Evolutionary conservation across 1,140 invertebrate species (phyloP).

Genomic region (Cotesia vestalis): DNA sequence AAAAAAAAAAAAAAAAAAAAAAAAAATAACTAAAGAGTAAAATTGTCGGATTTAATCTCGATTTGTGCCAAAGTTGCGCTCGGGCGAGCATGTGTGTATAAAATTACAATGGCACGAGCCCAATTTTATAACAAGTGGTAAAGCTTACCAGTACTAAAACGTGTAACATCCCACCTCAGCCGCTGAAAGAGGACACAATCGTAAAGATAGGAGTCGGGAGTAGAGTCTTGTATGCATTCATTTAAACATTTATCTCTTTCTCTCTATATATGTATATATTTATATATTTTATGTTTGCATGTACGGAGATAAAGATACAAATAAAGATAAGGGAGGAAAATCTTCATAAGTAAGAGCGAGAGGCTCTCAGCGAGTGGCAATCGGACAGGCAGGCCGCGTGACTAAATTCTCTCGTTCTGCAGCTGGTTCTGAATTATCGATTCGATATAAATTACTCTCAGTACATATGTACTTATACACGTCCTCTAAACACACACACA

Average conservation of each 20-base stretch:
- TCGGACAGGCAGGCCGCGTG: conserved; percentile 52
- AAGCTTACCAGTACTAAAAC: not conserved
- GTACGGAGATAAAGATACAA: not conserved
- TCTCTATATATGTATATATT: no score
- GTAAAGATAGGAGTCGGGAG: not conserved
- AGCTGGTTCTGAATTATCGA: conserved; percentile 60
- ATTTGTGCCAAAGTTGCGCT: conserved; percentile 14
- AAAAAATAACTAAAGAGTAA: not conserved
- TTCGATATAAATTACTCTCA: conserved; percentile 50
- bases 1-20: not conserved
- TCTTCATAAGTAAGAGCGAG: not conserved
- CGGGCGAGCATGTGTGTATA: no score
- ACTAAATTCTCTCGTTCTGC: conserved; percentile 53
- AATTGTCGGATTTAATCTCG: conserved; percentile 16
- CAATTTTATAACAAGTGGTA: conserved; percentile 43
- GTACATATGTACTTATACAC: not conserved
- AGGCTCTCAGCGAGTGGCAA: conserved; percentile 40
- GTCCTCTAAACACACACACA: conserved; percentile 47
- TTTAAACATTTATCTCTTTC: no score
- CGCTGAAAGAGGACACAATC: not conserved
- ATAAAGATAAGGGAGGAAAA: not conserved
- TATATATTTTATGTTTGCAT: not conserved
- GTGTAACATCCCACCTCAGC: conserved; percentile 3
- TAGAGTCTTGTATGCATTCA: no score
- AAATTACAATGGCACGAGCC: conserved; percentile 22